Evolutionary conservation across 1,140 invertebrate species (phyloP), one percentile per base, ranked within the genome.

Genomic region (Drosophila bocqueti): DNA sequence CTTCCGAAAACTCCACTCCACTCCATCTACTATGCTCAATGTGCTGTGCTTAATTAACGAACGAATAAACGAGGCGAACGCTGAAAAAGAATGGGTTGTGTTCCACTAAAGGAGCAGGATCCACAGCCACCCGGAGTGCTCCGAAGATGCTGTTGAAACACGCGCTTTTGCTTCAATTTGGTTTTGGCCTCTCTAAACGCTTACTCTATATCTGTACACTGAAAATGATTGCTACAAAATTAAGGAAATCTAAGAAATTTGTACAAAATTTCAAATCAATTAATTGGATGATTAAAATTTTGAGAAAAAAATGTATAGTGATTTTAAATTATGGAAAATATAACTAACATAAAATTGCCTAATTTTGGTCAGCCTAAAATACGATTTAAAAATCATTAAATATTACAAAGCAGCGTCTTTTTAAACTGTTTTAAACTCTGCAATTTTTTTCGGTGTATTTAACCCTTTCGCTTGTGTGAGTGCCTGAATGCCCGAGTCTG

Each of bases 1-100:
- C 83, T 87, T 82, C 76, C 66, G 57, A 60, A 72, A 76, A 82
- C 69, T 76, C 60, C 61, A 66, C 63, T 63, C 61, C 46, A 62
- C 40, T 59, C 15, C 50, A 57, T 50, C 67, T 47, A 63, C 63
- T 84, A 75, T 82, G 81, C 84, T 73, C 71, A 61, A 73, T 89
- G 84, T 83, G 81, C 84, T 83, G 73, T 81, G 84, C 84, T 87
- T 87, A 89, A 87, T 87, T 89, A 87, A 89, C 61, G 59, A 79
- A 79, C 52, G 52, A 55, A 68, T 36, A 69, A 47, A 57, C 58
- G 63, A 75, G 61, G 42, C 69, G 50, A 75, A 65, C 49, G 66
- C 66, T 75, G 60, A 46, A 62, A 62, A 69, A 42, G 52, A 49
- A 76, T 79, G 47, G 71, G 74, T 46, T 67, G 54, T 57, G 54